Evolutionary conservation across 2,797 vertebrate genomes (phyloP).

Genomic region (Cichlasoma orientale): DNA sequence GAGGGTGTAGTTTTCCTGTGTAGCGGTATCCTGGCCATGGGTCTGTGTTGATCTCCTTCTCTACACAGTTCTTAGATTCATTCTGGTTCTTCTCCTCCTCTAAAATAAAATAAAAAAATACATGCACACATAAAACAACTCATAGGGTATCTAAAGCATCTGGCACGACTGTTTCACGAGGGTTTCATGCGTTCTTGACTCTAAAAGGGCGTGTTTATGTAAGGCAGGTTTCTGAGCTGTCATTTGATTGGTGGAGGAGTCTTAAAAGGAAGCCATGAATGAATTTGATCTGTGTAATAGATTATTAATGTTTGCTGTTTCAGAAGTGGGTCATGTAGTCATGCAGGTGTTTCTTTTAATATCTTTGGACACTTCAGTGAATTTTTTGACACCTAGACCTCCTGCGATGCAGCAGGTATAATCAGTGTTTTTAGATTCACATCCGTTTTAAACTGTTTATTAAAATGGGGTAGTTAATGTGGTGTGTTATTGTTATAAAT

Average conservation of each 20-base stretch:
- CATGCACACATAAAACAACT: background rate
- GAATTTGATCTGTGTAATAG: background rate
- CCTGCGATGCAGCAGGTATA: accelerated
- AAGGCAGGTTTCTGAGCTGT: background rate
- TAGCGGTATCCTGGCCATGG: slow-evolving; percentile 97
- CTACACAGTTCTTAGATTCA: slow-evolving; percentile 88
- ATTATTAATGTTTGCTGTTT: background rate
- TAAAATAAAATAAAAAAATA: slow-evolving; percentile 45
- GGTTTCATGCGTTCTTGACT: background rate
- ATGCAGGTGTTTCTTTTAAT: background rate
- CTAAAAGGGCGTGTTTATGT: accelerated
- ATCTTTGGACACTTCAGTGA: background rate
- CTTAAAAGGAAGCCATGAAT: background rate
- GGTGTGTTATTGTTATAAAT: background rate
- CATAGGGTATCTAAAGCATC: slow-evolving; percentile 19
- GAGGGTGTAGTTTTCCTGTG: slow-evolving; percentile 92
- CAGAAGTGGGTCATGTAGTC: background rate
- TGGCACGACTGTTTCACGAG: background rate
- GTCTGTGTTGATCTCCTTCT: slow-evolving; percentile 93
- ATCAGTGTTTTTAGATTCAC: background rate
- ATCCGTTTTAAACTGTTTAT: background rate
- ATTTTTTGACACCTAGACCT: background rate
- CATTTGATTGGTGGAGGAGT: background rate
- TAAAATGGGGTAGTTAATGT: accelerated
- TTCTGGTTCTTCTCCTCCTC: slow-evolving; percentile 93